Base-by-base conservation (phyloP, 1,140 invertebrate species). In the Atta cephalotes region DNA sequence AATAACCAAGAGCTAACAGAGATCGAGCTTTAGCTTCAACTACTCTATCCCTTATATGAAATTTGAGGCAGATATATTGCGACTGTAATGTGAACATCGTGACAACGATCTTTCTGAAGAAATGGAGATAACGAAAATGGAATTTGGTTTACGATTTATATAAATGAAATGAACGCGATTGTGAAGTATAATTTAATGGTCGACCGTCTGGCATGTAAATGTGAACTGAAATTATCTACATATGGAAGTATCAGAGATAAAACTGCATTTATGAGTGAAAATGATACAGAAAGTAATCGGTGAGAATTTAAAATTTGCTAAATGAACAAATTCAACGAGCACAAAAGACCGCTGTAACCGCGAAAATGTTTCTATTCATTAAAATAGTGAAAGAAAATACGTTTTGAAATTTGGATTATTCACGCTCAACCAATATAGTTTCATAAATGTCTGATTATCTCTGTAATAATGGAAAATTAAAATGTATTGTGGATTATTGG, bases 61-160 rank as follows among this genome's bases (percentile, higher is more conserved):
- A 76, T 39, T 63, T 35, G 68, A 84, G 51, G n/a, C 70, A 70
- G 56, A 76, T 62, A 21, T 76, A 63, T 28, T 39, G 35, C 25
- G 39, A 31, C 7, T 39, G 39, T 74, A 60, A 82, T 31, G 25
- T 9, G 70, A 31, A 62, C 65, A 1, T 56, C 53, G 31, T 18
- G 31, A 25, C 28, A 70, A 58, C 80, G 70, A 4, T 63, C n/a
- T 18, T 31, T 25, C 12, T 4, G 14, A 18, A 35, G 25, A 16
- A 35, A 60, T 7, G 35, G 31, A 39, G 2, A 25, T 56, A 25
- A 28, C 5, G 51, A 14, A 45, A 25, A 31, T 14, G 65, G 21
- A 18, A 58, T 25, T 39, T 21, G 14, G 9, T 25, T 49, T 35
- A 62, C 21, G 60, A 51, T 14, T 45, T 56, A n/a, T 35, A n/a